Conservation (phyloP, 2,888 invertebrate genomes). For the Craniophora ligustri region DNA sequence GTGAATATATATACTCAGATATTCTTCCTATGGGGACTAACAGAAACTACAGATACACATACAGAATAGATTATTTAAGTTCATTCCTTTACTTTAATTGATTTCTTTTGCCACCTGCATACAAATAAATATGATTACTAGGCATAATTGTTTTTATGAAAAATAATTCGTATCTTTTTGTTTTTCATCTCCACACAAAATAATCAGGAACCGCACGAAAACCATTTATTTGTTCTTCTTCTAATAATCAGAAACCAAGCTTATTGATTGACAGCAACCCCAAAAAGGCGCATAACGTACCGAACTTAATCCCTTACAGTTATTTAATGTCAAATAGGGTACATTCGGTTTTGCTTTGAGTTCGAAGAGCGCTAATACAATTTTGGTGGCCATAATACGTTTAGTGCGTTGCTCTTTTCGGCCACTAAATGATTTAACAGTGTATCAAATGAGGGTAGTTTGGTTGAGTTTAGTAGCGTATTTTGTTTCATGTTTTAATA, state of each 20-base stretch:
- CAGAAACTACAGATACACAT: no score
- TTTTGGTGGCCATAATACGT: constrained; percentile 72
- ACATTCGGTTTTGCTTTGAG: constrained; percentile 76
- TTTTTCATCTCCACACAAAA: neutral
- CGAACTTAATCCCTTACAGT: constrained; percentile 75
- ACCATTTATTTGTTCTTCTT: constrained; percentile 28
- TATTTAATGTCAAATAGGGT: constrained; percentile 76
- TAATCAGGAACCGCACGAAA: neutral
- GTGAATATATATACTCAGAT: no score
- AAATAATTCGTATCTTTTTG: neutral
- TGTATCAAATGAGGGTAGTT: constrained; percentile 65
- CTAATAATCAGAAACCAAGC: constrained; percentile 21
- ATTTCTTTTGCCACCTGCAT: no score
- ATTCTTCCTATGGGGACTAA: no score
- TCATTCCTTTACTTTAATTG: no score
- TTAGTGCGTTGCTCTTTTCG: constrained; percentile 82
- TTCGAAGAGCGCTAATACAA: constrained; percentile 76
- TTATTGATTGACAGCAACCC: constrained; percentile 50
- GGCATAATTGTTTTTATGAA: no score
- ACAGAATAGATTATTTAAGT: no score
- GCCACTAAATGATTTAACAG: constrained; percentile 77
- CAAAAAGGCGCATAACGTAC: constrained; percentile 43
- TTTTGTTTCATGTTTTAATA: neutral
- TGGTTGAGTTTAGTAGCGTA: constrained; percentile 8
- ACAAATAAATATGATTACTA: no score